Evolutionary conservation across 2,888 invertebrate species (phyloP), one percentile per base, ranked within the genome.

Genomic region (Drosophila borborema): DNA sequence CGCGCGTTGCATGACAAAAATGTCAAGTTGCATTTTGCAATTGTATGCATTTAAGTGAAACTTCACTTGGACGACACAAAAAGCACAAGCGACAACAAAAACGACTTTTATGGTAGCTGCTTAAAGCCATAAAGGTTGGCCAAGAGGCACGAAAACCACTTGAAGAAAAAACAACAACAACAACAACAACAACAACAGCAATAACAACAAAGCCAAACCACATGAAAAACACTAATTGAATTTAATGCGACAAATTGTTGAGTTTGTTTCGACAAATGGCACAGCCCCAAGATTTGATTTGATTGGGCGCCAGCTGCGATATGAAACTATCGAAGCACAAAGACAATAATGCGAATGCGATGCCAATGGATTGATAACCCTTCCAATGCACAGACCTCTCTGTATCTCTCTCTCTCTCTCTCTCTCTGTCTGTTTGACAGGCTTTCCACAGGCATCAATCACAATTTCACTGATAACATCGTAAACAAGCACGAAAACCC

Each of bases 401-500:
- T 20, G 14, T 45, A 9, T 28, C 49, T 31, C n/a, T 16, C 28
- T 48, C 18, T 12, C 34, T 18, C 31, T n/a, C 49, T 23, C 8
- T 12, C n/a, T 31, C 0, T 18, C 14, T 34, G 2, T 9, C 38
- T 23, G 5, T 23, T 6, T 5, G 23, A 5, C 10, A 23, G 45
- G 20, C 58, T 36, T 55, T 34, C 31, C 23, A 7, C 49, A 77
- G 41, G 63, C 75, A 80, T 85, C 81, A 83, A 86, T 86, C 86
- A 81, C 80, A 73, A 66, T 69, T 77, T 65, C 56, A 64, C 18
- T 85, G 85, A 89, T 87, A 86, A 74, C 43, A 85, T 86, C 82
- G 65, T 60, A 70, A 76, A 74, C 66, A 68, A 62, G 77, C 77
- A 73, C 60, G 73, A 79, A 81, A 56, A 51, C 31, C 61, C 59